Evolutionary conservation across 2,888 invertebrate genomes (phyloP), one percentile per base, ranked within the genome.

Genomic region (Drosophila meridionalis): DNA sequence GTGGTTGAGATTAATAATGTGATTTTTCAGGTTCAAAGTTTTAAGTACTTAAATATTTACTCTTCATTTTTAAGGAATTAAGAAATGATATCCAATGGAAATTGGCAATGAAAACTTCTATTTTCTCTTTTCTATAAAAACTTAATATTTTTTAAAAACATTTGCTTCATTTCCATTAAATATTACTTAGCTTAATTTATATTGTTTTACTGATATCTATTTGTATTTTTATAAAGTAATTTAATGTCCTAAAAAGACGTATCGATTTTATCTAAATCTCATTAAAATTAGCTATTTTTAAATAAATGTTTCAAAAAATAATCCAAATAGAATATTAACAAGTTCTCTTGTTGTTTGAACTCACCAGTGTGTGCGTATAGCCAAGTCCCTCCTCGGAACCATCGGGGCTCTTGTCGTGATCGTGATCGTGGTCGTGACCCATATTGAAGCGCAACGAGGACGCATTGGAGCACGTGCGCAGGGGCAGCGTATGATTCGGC

Each of bases 361-460:
- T 91, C 69, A 91, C 91, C 84, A 92, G 83, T 4, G 92, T 92
- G 69, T 92, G 92, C 6, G 90, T 91, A 55, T 91, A 92, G 63
- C 92, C 92, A 38, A 92, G 81, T 3, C 92, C 93, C 45, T 84
- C 91, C 38, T 92, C 93, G n/a, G 78, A 78, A 11, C 83, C 82
- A 26, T 88, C 88, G 4, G 75, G 78, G 66, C 12, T 56, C 60
- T 40, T 72, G 42, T 69, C 69, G 58, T 64, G 74, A 30, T 69
- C 69, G 56, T 66, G 74, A 30, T 69, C 69, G 56, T 66, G 74
- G 45, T 85, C 82, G 48, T 80, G 83, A 55, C 79, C 81, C 73
- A 76, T 58, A 80, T 76, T 80, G 32, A 76, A 32, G 38, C 73
- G 87, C 56, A 90, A 58, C 14, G 89, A 88, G 60, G 91, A 89